Evolutionary conservation across 2,797 vertebrate species (phyloP).

Genomic region (Neosalanx taihuensis): DNA sequence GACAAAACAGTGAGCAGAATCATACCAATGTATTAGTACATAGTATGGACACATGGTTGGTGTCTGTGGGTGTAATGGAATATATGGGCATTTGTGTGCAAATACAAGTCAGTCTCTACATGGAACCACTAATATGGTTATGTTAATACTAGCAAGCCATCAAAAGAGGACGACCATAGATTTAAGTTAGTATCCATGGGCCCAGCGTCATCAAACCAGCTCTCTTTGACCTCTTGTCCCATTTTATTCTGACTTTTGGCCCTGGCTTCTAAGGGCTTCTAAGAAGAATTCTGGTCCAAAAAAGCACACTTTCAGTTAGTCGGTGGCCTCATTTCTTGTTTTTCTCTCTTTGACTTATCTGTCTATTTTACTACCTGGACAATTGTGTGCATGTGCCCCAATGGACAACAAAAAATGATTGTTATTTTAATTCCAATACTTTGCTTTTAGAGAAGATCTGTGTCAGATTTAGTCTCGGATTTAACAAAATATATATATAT

Average conservation of each 20-base stretch:
- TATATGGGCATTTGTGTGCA: background rate
- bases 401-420: background rate
- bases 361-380: conserved; percentile 53
- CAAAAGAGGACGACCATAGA: background rate
- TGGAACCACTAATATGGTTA: background rate
- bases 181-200: too few species aligned
- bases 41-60: conserved; percentile 6
- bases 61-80: background rate
- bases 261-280: background rate
- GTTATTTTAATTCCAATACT: too few species aligned
- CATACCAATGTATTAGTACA: conserved; percentile 6
- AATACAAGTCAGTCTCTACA: background rate
- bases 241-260: background rate
- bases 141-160: background rate
- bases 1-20: conserved; percentile 1
- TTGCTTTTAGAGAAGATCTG: too few species aligned
- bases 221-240: background rate
- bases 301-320: conserved; percentile 38
- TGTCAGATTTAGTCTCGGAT: too few species aligned
- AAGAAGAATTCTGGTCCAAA: conserved; percentile 31
- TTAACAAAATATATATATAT: too few species aligned
- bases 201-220: too few species aligned
- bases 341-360: conserved; percentile 33
- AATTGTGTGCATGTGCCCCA: conserved; percentile 58
- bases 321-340: conserved; percentile 41